Evolutionary conservation across 2,113 vertebrate genomes (phyloP).

Genomic region (Rhinolophus sinicus): DNA sequence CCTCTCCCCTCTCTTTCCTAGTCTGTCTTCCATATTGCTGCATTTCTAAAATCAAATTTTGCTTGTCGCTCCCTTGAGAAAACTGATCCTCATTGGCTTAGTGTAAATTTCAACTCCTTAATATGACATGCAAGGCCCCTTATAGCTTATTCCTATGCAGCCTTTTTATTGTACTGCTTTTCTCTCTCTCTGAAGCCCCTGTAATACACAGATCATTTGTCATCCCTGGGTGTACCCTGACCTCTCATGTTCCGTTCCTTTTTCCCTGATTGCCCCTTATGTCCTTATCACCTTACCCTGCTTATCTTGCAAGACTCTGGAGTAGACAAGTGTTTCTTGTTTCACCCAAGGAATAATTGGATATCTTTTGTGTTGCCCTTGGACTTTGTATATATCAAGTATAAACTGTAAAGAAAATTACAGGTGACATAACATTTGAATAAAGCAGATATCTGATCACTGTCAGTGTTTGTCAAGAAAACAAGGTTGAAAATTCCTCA

Average conservation of each 20-base stretch:
- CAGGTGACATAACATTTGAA: neutral
- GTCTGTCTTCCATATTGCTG: neutral
- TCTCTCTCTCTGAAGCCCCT: neutral
- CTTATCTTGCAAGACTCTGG: neutral
- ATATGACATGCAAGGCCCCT: neutral
- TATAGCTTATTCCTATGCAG: neutral
- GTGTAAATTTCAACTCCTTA: neutral
- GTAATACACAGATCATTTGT: neutral
- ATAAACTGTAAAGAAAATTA: slow-evolving; percentile 44
- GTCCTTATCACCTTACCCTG: neutral
- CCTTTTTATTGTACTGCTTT: neutral
- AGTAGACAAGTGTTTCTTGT: slow-evolving; percentile 27
- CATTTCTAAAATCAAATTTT: slow-evolving; percentile 4
- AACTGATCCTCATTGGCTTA: neutral
- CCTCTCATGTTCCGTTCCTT: neutral
- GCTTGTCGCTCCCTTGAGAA: neutral
- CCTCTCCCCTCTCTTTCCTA: neutral
- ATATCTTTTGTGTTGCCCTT: neutral
- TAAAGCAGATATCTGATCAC: neutral
- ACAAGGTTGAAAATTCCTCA: neutral
- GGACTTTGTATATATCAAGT: slow-evolving; percentile 6
- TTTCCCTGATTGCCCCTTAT: neutral
- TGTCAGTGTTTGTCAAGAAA: neutral
- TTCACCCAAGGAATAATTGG: neutral
- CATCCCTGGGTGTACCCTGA: neutral